Evolutionary conservation across 2,888 invertebrate genomes (phyloP).

Genomic region (Escarpia spicata): DNA sequence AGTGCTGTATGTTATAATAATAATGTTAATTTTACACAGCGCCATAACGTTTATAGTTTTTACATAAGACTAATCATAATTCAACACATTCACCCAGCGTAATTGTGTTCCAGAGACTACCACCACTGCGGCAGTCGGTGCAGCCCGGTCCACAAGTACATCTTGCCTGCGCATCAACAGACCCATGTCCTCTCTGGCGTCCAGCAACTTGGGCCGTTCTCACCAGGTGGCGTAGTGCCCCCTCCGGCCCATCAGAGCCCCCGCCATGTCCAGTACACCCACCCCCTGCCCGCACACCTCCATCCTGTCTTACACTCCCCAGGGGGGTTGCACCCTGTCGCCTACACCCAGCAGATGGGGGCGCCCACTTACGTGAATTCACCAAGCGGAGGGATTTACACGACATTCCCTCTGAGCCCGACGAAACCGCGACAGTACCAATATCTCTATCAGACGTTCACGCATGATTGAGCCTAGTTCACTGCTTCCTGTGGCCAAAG

Average conservation of each 20-base stretch:
- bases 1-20: no score
- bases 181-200: constrained; percentile 38
- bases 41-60: no score
- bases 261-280: constrained; percentile 68
- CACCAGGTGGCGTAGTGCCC: constrained; percentile 31
- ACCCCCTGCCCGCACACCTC: constrained; percentile 84
- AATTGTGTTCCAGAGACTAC: constrained; percentile 66
- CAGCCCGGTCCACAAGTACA: constrained; percentile 49
- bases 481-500: background rate
- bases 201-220: constrained; percentile 57
- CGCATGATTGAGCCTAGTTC: constrained; percentile 67
- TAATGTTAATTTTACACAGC: no score
- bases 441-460: constrained; percentile 77
- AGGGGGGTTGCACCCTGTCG: constrained; percentile 39
- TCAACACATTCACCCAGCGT: no score
- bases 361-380: constrained; percentile 73
- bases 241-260: constrained; percentile 23
- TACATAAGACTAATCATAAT: no score
- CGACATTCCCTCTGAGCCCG: constrained; percentile 74
- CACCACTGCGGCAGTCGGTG: constrained; percentile 68
- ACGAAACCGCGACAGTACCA: constrained; percentile 74
- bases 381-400: constrained; percentile 72
- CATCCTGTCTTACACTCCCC: constrained; percentile 65
- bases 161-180: constrained; percentile 62
- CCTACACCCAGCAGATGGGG: constrained; percentile 68